Conservation (phyloP, 2,888 invertebrate genomes). For the Monopis laevigella region DNA sequence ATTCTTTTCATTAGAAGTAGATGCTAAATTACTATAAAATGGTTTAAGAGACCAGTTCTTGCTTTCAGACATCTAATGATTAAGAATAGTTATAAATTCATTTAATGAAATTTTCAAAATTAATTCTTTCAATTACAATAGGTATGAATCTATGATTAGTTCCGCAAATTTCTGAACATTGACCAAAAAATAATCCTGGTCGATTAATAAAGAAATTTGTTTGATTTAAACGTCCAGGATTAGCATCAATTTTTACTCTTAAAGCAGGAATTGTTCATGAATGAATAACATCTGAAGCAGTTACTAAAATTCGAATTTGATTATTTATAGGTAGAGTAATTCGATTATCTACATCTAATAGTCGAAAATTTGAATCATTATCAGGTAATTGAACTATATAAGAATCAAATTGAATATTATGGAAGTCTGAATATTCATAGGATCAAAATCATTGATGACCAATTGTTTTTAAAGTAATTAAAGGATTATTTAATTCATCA, state of each 20-base stretch:
- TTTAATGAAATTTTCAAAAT: constrained; percentile 63
- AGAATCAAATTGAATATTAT: constrained; percentile 68
- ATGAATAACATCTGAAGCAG: constrained; percentile 72
- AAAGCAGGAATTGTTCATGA: constrained; percentile 71
- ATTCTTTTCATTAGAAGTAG: constrained; percentile 74
- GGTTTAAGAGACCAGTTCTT: constrained; percentile 78
- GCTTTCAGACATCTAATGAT: constrained; percentile 74
- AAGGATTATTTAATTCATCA: constrained; percentile 69
- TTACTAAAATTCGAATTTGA: constrained; percentile 71
- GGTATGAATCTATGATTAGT: constrained; percentile 84
- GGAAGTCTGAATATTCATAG: constrained; percentile 73
- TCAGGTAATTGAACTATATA: constrained; percentile 60
- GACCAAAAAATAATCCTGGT: constrained; percentile 74
- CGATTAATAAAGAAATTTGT: constrained; percentile 68
- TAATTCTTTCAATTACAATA: constrained; percentile 71
- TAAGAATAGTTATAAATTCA: constrained; percentile 59
- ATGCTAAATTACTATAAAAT: constrained; percentile 69
- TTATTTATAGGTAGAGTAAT: constrained; percentile 66
- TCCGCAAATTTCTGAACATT: constrained; percentile 86
- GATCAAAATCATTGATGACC: constrained; percentile 75
- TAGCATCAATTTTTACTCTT: constrained; percentile 73
- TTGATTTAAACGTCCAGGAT: constrained; percentile 73
- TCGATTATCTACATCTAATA: constrained; percentile 73
- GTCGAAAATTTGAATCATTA: constrained; percentile 49
- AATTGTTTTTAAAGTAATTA: constrained; percentile 70